A percentile compares a stretch with the other conserved stretches of the same genome.
These are phyloP conservation scores for Matsumurasca onukii DNA, from an alignment of 1,140 invertebrate species.

Conservation along the genomic window DNA sequence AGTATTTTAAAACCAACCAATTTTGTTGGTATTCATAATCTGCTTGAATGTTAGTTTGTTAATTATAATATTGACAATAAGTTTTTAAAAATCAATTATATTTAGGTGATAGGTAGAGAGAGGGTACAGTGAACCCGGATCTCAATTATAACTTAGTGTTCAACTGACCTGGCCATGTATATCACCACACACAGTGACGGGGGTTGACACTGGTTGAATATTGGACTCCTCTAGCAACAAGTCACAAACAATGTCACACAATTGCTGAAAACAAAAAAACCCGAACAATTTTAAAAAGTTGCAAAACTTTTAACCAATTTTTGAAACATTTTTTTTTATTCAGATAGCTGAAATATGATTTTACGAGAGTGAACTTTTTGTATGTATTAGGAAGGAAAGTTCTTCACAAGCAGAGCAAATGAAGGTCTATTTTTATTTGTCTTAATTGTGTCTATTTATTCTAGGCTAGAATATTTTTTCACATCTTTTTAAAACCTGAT, in stretches of 20 bases:
- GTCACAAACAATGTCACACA: conserved; percentile 91
- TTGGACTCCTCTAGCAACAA: conserved; percentile 91
- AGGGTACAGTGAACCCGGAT: no score
- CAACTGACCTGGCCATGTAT: conserved; percentile 90
- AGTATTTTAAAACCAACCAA: not conserved
- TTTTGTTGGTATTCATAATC: no score
- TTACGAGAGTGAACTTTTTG: no score
- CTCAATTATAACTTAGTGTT: no score
- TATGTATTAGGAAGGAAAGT: no score
- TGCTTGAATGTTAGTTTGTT: no score
- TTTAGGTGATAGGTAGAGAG: no score
- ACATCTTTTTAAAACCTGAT: no score
- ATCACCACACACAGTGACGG: conserved; percentile 94
- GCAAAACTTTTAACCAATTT: not conserved
- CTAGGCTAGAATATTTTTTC: no score
- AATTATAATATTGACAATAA: conserved; percentile 1
- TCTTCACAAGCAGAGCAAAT: no score
- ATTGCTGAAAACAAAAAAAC: conserved; percentile 58
- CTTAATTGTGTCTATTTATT: no score
- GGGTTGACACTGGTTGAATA: conserved; percentile 90
- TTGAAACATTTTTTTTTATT: not conserved
- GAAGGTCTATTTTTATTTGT: no score
- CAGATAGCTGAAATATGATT: not conserved
- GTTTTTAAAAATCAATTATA: not conserved
- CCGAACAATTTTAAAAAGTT: not conserved